These are phyloP conservation scores for Epinephelus fuscoguttatus DNA, from an alignment of 2,113 vertebrate species.

Conservation along the genomic window DNA sequence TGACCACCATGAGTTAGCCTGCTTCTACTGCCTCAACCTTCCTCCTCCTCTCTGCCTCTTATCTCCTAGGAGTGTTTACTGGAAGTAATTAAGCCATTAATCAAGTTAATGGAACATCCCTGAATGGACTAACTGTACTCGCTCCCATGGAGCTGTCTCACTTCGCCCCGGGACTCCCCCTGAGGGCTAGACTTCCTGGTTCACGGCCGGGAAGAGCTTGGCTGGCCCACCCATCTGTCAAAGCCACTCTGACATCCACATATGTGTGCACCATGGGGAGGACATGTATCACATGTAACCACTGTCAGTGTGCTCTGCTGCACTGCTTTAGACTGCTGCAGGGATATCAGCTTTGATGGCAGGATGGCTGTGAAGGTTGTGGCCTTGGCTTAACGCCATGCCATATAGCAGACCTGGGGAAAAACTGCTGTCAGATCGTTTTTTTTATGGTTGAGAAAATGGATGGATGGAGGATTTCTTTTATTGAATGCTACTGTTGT, in stretches of 20 bases:
- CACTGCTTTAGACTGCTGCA: not conserved
- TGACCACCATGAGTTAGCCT: constrained; percentile 30
- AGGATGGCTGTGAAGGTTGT: constrained; percentile 15
- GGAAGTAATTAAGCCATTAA: constrained; percentile 78
- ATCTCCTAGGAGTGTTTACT: constrained; percentile 76
- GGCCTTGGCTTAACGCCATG: not conserved
- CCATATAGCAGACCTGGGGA: constrained; percentile 4
- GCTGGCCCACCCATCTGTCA: constrained; percentile 55
- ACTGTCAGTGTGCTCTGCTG: constrained; percentile 34
- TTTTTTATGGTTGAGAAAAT: constrained; percentile 14
- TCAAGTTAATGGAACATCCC: constrained; percentile 80
- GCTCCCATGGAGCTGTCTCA: constrained; percentile 34
- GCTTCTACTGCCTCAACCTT: constrained; percentile 33
- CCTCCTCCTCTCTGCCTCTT: constrained; percentile 41
- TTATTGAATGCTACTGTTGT: not conserved
- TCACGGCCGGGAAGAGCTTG: constrained; percentile 29
- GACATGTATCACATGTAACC: constrained; percentile 36
- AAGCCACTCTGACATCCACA: constrained; percentile 45
- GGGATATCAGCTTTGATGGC: constrained; percentile 17
- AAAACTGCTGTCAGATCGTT: not conserved
- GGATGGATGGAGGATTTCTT: constrained; percentile 1
- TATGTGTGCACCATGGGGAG: constrained; percentile 53
- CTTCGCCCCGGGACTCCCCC: constrained; percentile 40
- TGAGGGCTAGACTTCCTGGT: constrained; percentile 50
- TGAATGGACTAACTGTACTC: constrained; percentile 67